Conservation (phyloP, 1,140 invertebrate genomes). For the Heliconius nattereri region DNA sequence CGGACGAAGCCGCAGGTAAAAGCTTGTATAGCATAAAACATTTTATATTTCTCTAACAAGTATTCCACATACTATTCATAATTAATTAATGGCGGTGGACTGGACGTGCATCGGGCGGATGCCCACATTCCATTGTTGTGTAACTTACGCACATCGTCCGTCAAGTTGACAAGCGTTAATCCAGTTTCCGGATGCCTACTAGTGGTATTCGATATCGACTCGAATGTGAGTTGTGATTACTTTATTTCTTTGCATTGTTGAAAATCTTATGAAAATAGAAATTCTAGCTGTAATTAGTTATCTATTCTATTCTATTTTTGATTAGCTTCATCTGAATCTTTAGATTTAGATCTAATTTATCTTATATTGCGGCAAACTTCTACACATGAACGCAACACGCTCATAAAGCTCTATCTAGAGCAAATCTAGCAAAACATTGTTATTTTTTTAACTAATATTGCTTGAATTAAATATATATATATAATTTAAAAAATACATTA, state of each 20-base stretch:
- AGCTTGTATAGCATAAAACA: not conserved
- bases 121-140: slow-evolving; percentile 76
- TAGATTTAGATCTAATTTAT: not conserved
- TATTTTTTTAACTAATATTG: no score
- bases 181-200: slow-evolving; percentile 73
- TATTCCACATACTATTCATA: slow-evolving; percentile 22
- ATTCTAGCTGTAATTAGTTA: not conserved
- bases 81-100: slow-evolving; percentile 61
- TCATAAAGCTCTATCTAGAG: no score
- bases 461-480: no score
- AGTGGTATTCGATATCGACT: slow-evolving; percentile 35
- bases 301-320: not conserved
- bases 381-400: no score
- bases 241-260: not conserved
- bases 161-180: slow-evolving; percentile 80
- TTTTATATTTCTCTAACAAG: not conserved
- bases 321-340: no score
- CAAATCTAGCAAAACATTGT: no score
- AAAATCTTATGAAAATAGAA: not conserved
- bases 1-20: no score
- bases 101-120: slow-evolving; percentile 65
- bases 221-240: slow-evolving; percentile 1
- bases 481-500: no score
- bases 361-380: not conserved
- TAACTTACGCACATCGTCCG: slow-evolving; percentile 78